Conservation (phyloP, 1,140 invertebrate species). For the Philotrypesis tridentata region DNA sequence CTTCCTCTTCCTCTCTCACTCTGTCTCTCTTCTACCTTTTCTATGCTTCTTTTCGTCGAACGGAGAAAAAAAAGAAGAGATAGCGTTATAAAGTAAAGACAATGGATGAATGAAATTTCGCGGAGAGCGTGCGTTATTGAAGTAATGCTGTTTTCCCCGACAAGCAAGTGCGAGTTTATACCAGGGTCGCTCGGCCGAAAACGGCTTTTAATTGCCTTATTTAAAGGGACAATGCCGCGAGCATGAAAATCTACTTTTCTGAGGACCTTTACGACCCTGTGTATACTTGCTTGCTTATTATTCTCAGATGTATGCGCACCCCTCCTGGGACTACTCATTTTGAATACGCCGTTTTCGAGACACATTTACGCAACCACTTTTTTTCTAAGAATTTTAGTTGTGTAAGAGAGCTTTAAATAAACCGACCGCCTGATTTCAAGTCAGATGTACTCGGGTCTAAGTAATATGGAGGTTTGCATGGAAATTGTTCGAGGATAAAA, state of each 20-base stretch:
- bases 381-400: too few species aligned
- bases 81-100: too few species aligned
- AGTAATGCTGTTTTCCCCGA: slow-evolving; percentile 24
- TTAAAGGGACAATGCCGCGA: slow-evolving; percentile 51
- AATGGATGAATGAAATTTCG: slow-evolving; percentile 21
- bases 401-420: too few species aligned
- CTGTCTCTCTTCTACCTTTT: too few species aligned
- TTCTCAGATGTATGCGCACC: background rate
- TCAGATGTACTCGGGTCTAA: background rate
- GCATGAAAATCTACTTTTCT: slow-evolving; percentile 48
- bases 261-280: slow-evolving; percentile 17
- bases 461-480: too few species aligned
- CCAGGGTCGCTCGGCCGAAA: slow-evolving; percentile 30
- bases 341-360: background rate
- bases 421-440: background rate
- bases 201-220: slow-evolving; percentile 54
- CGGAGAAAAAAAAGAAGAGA: slow-evolving; percentile 20
- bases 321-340: background rate
- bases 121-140: slow-evolving; percentile 21
- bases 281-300: background rate
- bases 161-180: slow-evolving; percentile 10
- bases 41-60: background rate
- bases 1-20: background rate
- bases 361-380: too few species aligned
- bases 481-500: background rate